Conservation (phyloP, 2,888 invertebrate genomes). For the Lithosia quadra region DNA sequence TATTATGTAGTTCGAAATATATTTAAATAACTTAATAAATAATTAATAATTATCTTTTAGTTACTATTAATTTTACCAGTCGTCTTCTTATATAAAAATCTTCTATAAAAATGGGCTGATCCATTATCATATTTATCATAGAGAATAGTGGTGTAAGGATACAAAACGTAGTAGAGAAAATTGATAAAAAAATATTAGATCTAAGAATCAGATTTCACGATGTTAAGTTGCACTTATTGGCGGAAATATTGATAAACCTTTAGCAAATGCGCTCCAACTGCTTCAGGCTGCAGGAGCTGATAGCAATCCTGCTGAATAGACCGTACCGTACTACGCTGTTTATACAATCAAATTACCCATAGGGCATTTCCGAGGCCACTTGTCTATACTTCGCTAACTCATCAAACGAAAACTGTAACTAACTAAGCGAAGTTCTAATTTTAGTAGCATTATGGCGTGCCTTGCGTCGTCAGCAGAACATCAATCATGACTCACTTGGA, state of each 20-base stretch:
- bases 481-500: conserved; percentile 70
- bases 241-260: neutral
- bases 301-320: neutral
- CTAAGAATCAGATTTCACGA: neutral
- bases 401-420: conserved; percentile 50
- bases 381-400: conserved; percentile 48
- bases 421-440: conserved; percentile 65
- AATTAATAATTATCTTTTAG: too few relatives aligned
- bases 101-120: too few relatives aligned
- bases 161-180: too few relatives aligned
- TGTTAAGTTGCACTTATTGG: neutral
- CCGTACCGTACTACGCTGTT: conserved; percentile 11
- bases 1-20: too few relatives aligned
- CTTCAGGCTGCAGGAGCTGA: neutral
- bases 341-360: conserved; percentile 30
- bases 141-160: too few relatives aligned
- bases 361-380: conserved; percentile 32
- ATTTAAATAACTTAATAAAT: too few relatives aligned
- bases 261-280: neutral
- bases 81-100: too few relatives aligned
- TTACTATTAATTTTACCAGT: too few relatives aligned
- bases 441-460: conserved; percentile 64
- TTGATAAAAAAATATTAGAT: too few relatives aligned
- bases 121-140: too few relatives aligned
- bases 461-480: conserved; percentile 64